These are phyloP conservation scores for Drosophila kuntzei DNA, from an alignment of 2,888 invertebrate genomes.

Conservation along the genomic window DNA sequence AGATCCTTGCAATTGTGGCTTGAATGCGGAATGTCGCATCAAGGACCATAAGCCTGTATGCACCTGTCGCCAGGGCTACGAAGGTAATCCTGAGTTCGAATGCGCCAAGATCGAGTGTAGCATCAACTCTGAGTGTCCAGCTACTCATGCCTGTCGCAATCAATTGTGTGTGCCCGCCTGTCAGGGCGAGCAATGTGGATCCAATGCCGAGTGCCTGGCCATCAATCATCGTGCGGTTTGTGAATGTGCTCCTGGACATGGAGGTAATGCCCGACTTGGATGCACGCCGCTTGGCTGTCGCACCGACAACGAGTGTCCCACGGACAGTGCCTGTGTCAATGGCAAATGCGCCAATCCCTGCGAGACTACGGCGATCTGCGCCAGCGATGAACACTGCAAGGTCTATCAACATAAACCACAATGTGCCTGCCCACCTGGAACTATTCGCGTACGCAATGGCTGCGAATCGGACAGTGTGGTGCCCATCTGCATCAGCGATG, in stretches of 20 bases:
- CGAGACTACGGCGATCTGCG: slow-evolving; percentile 89
- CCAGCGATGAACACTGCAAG: slow-evolving; percentile 90
- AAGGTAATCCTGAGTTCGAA: slow-evolving; percentile 93
- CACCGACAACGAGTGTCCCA: slow-evolving; percentile 92
- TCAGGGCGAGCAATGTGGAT: slow-evolving; percentile 90
- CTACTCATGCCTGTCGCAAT: slow-evolving; percentile 93
- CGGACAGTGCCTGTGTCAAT: slow-evolving; percentile 92
- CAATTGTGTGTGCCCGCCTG: slow-evolving; percentile 93
- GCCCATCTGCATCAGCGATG: slow-evolving; percentile 90
- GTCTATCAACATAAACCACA: slow-evolving; percentile 91
- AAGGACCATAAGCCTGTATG: slow-evolving; percentile 95
- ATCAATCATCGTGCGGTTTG: slow-evolving; percentile 93
- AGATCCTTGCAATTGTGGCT: slow-evolving; percentile 94
- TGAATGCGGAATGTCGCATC: slow-evolving; percentile 93
- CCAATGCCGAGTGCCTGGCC: slow-evolving; percentile 92
- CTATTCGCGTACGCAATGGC: slow-evolving; percentile 88
- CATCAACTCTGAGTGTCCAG: slow-evolving; percentile 91
- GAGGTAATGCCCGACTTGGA: slow-evolving; percentile 92
- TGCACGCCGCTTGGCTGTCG: slow-evolving; percentile 94
- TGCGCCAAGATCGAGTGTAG: slow-evolving; percentile 92
- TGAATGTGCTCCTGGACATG: slow-evolving; percentile 92
- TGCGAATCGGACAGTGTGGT: slow-evolving; percentile 87
- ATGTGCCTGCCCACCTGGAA: slow-evolving; percentile 93
- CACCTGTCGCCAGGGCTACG: slow-evolving; percentile 92
- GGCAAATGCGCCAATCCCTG: slow-evolving; percentile 92